Conservation (phyloP, 2,113 vertebrate species). For the Silurus meridionalis region DNA sequence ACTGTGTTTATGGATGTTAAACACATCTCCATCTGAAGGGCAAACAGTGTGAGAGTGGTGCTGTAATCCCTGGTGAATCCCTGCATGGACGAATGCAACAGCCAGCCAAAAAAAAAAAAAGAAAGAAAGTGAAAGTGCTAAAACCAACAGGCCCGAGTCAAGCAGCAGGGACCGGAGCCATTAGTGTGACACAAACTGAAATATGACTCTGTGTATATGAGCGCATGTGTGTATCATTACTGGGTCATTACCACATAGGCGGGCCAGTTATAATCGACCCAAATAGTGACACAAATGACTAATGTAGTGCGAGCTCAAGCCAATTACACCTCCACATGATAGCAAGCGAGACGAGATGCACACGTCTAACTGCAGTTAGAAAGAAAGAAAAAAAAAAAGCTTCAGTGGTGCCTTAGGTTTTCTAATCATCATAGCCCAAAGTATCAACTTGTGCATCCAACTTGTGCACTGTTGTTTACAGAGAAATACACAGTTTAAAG, state of each 20-base stretch:
- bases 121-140: background rate
- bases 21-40: slow-evolving; percentile 33
- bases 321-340: slow-evolving; percentile 47
- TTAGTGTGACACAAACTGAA: slow-evolving; percentile 36
- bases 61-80: slow-evolving; percentile 4
- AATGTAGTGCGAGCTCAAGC: slow-evolving; percentile 38
- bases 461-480: background rate
- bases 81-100: background rate
- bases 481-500: background rate
- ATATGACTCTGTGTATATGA: slow-evolving; percentile 24
- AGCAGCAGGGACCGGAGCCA: slow-evolving; percentile 6
- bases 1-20: slow-evolving; percentile 31
- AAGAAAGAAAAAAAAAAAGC: background rate
- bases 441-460: background rate
- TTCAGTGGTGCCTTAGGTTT: background rate
- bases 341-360: background rate
- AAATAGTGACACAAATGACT: slow-evolving; percentile 46
- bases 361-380: background rate
- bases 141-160: slow-evolving; percentile 20
- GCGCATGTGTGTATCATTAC: slow-evolving; percentile 37
- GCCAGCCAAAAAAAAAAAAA: background rate
- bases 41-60: slow-evolving; percentile 22
- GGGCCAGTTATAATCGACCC: slow-evolving; percentile 24
- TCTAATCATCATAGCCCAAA: background rate
- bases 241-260: slow-evolving; percentile 43